Percentiles rank a stretch among this genome's conserved stretches.
Evolutionary conservation across 2,113 vertebrate genomes (phyloP).

Genomic region (Capricornis sumatraensis): DNA sequence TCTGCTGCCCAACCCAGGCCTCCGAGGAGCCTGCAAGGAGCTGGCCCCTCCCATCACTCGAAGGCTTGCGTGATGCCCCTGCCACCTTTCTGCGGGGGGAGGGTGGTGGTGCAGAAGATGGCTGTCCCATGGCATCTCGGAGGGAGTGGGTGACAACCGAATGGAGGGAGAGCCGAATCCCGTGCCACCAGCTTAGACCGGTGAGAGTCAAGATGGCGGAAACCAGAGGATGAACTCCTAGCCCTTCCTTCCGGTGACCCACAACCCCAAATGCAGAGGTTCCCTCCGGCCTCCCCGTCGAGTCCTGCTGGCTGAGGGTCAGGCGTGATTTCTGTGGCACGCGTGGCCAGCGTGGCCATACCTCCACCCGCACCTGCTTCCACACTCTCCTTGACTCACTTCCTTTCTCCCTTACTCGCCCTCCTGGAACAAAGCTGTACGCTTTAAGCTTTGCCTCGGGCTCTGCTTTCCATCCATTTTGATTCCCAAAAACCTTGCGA

Average conservation of each 20-base stretch:
- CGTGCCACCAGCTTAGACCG: background rate
- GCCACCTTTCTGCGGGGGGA: background rate
- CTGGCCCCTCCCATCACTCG: background rate
- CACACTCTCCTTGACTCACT: background rate
- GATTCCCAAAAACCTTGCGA: background rate
- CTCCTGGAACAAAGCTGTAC: background rate
- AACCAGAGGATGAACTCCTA: background rate
- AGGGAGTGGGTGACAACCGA: background rate
- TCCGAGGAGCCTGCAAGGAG: background rate
- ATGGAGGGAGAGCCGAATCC: background rate
- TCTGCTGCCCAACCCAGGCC: background rate
- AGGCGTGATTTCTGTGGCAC: background rate
- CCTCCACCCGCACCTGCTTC: background rate
- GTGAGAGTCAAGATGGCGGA: background rate
- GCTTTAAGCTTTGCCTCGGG: background rate
- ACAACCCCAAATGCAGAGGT: background rate
- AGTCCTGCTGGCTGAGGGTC: background rate
- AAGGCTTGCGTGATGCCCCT: background rate
- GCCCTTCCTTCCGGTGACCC: background rate
- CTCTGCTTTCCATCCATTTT: background rate
- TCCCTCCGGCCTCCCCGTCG: background rate
- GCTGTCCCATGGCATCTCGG: too few species aligned
- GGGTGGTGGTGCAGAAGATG: background rate
- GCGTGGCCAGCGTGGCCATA: fast-evolving
- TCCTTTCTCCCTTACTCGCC: background rate